Conservation (phyloP, 2,888 invertebrate genomes). For the Scelioninae gen. 1 region DNA sequence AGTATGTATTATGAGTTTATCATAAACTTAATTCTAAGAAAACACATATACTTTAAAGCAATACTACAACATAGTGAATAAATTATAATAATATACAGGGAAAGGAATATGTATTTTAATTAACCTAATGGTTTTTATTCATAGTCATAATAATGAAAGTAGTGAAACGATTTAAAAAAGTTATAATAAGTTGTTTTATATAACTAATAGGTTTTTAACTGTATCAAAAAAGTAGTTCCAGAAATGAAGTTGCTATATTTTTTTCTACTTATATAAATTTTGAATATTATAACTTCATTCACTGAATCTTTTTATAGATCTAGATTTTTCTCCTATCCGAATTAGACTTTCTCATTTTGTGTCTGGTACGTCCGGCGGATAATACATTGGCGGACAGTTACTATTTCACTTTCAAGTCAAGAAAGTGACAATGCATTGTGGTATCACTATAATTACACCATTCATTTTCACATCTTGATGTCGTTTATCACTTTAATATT, state of each 20-base stretch:
- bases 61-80: no score
- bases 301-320: background rate
- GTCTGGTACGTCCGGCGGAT: background rate
- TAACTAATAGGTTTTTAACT: no score
- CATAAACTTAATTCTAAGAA: no score
- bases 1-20: no score
- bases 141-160: no score
- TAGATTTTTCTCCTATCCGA: background rate
- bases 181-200: background rate
- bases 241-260: no score
- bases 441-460: constrained; percentile 3
- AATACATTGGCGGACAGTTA: constrained; percentile 5
- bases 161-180: background rate
- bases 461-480: constrained; percentile 14
- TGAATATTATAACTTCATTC: background rate
- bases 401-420: constrained; percentile 5
- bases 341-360: background rate
- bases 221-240: no score
- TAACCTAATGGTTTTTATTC: no score
- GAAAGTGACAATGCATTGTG: constrained; percentile 12
- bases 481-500: background rate
- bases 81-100: no score
- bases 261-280: background rate
- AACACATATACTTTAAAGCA: no score
- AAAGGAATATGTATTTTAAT: no score